Evolutionary conservation across 2,888 invertebrate genomes (phyloP).

Genomic region (Brachynemurus nebulosus): DNA sequence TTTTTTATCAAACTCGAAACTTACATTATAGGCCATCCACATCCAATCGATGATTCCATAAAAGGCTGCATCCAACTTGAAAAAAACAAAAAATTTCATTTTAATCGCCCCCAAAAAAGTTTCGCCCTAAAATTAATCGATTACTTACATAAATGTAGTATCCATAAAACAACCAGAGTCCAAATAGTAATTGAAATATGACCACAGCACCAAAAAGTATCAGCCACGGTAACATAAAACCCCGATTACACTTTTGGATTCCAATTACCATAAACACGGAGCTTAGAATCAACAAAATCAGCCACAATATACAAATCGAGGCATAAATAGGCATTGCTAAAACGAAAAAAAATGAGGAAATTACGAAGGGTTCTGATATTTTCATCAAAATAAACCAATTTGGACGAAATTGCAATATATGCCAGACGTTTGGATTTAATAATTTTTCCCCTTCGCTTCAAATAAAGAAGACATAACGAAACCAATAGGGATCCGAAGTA

Average conservation of each 20-base stretch:
- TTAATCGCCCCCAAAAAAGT: neutral
- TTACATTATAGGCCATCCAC: slow-evolving; percentile 80
- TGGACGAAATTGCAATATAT: too few relatives aligned
- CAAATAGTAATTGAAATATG: slow-evolving; percentile 62
- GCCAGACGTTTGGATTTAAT: too few relatives aligned
- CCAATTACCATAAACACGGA: slow-evolving; percentile 48
- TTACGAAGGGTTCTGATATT: too few relatives aligned
- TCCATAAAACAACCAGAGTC: slow-evolving; percentile 74
- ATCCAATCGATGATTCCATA: slow-evolving; percentile 48
- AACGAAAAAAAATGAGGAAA: slow-evolving; percentile 24
- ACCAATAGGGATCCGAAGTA: too few relatives aligned
- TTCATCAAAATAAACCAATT: too few relatives aligned
- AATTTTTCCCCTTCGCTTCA: too few relatives aligned
- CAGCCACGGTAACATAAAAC: slow-evolving; percentile 72
- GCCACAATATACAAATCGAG: slow-evolving; percentile 43
- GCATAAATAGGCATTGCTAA: slow-evolving; percentile 64
- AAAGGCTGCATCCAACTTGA: slow-evolving; percentile 5
- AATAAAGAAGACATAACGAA: slow-evolving; percentile 4
- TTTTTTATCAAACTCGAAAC: slow-evolving; percentile 25
- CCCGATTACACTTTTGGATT: slow-evolving; percentile 55
- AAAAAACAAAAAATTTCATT: neutral
- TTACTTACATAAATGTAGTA: slow-evolving; percentile 81
- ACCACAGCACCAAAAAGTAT: slow-evolving; percentile 51
- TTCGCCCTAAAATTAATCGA: slow-evolving; percentile 3
- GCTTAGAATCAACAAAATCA: slow-evolving; percentile 39